Conservation (phyloP, 2,113 vertebrate species). For the Cheirogaleus medius region DNA sequence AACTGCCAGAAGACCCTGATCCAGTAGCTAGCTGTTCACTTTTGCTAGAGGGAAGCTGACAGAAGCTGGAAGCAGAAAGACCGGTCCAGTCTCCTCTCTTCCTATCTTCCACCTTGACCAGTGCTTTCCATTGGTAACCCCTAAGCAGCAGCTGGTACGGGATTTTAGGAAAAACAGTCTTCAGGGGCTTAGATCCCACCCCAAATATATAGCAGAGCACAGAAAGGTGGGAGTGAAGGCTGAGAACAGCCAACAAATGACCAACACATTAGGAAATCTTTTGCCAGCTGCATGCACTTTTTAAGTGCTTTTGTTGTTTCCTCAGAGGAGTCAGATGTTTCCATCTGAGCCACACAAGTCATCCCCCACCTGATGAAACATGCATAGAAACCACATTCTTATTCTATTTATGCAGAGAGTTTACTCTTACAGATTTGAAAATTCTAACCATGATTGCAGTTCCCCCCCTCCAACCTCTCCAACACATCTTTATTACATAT, state of each 20-base stretch:
- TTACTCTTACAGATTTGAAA: background rate
- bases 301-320: background rate
- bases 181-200: background rate
- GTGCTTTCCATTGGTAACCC: background rate
- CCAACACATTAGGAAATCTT: background rate
- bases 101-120: background rate
- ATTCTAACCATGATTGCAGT: background rate
- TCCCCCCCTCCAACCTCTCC: background rate
- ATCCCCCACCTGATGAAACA: background rate
- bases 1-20: background rate
- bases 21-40: background rate
- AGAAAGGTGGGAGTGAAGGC: background rate
- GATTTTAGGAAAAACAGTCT: background rate
- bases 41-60: background rate
- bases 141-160: background rate
- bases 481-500: conserved; percentile 4
- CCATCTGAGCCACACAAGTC: background rate
- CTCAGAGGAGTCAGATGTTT: background rate
- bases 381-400: background rate
- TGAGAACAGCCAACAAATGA: background rate
- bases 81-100: background rate
- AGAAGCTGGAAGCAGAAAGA: background rate
- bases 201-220: fast-evolving
- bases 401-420: background rate
- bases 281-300: background rate